Conservation (phyloP, 2,888 invertebrate genomes). For the Phorcus lineatus region DNA sequence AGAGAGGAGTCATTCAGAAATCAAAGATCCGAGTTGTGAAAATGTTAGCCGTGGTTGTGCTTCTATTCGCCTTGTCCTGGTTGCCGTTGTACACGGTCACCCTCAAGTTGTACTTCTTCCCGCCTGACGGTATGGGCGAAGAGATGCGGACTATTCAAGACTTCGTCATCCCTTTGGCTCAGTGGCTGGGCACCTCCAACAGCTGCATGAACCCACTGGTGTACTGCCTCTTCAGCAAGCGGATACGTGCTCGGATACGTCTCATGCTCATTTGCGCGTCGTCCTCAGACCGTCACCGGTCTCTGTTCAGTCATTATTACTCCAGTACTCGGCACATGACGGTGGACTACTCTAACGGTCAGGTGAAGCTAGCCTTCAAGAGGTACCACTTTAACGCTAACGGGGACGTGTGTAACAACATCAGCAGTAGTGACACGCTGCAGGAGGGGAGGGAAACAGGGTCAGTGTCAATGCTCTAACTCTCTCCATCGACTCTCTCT, state of each 20-base stretch:
- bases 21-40: constrained; percentile 96
- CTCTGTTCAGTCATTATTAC: constrained; percentile 95
- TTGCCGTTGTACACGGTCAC: constrained; percentile 92
- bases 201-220: constrained; percentile 95
- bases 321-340: constrained; percentile 78
- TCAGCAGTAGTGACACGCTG: constrained; percentile 6
- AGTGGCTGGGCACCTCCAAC: constrained; percentile 77
- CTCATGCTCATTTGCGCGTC: constrained; percentile 39
- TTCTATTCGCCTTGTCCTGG: constrained; percentile 95
- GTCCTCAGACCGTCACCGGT: constrained; percentile 83
- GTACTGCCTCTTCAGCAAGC: constrained; percentile 93
- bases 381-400: constrained; percentile 7
- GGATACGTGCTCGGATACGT: constrained; percentile 39
- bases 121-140: constrained; percentile 75
- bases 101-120: constrained; percentile 78
- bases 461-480: constrained; percentile 5
- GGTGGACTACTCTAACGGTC: constrained; percentile 63
- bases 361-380: constrained; percentile 49
- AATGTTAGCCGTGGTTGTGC: constrained; percentile 94
- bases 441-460: neutral
- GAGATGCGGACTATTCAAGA: constrained; percentile 91
- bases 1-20: constrained; percentile 79
- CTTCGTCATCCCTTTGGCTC: constrained; percentile 37
- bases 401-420: neutral
- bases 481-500: neutral